Evolutionary conservation across 1,140 invertebrate genomes (phyloP).

Genomic region (Bacillus rossius): DNA sequence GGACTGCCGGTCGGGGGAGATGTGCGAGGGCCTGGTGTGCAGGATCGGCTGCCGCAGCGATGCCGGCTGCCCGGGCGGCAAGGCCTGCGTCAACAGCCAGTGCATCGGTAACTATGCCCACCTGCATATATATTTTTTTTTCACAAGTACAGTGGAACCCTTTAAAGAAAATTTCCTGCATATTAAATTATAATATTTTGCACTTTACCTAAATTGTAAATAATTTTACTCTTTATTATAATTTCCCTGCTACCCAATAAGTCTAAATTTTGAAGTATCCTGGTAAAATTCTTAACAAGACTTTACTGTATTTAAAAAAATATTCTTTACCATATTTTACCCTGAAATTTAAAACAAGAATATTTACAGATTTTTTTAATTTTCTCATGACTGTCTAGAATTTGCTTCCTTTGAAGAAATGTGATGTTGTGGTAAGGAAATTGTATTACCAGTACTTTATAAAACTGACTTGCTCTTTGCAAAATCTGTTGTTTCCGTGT

Average conservation of each 20-base stretch:
- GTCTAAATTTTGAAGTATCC: too few species aligned
- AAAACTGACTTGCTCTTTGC: too few species aligned
- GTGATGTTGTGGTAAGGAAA: too few species aligned
- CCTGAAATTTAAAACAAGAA: too few species aligned
- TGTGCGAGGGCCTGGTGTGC: slow-evolving; percentile 76
- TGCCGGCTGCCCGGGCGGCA: slow-evolving; percentile 60
- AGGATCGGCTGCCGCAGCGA: slow-evolving; percentile 74
- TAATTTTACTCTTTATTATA: slow-evolving; percentile 1
- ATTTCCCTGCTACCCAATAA: neutral
- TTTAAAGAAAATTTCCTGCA: neutral
- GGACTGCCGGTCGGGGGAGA: slow-evolving; percentile 76
- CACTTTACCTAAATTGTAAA: neutral
- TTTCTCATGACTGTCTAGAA: too few species aligned
- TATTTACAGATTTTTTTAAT: too few species aligned
- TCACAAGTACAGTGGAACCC: neutral
- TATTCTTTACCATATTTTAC: too few species aligned
- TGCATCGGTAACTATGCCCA: slow-evolving; percentile 49
- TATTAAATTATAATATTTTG: slow-evolving; percentile 5
- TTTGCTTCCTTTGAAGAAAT: too few species aligned
- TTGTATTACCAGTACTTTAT: too few species aligned
- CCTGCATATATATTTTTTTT: slow-evolving; percentile 1
- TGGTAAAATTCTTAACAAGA: too few species aligned
- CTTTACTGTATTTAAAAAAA: too few species aligned
- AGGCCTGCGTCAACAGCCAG: slow-evolving; percentile 66
- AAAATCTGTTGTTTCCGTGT: too few species aligned